Conservation (phyloP, 1,140 invertebrate genomes). For the Drosophila bipectinata region DNA sequence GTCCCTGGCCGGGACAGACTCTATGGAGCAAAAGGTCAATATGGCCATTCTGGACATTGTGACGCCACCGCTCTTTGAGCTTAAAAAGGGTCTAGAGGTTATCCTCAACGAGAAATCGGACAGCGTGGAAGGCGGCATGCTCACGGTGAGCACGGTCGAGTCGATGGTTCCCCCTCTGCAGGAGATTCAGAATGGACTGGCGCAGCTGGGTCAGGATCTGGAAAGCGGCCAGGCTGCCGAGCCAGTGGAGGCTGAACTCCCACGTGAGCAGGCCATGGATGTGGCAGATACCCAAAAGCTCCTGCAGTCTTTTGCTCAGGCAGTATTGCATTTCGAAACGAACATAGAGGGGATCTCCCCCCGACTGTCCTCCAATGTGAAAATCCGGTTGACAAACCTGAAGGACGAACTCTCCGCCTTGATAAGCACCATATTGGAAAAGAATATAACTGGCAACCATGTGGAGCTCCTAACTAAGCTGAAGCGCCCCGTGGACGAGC, state of each 20-base stretch:
- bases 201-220: constrained; percentile 78
- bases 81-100: constrained; percentile 84
- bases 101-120: constrained; percentile 71
- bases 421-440: constrained; percentile 75
- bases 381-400: constrained; percentile 55
- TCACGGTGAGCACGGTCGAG: constrained; percentile 84
- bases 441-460: constrained; percentile 71
- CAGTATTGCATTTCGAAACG: constrained; percentile 77
- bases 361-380: constrained; percentile 57
- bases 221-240: constrained; percentile 62
- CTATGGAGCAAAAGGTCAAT: constrained; percentile 85
- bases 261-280: constrained; percentile 56
- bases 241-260: constrained; percentile 7
- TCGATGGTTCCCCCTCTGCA: constrained; percentile 84
- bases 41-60: constrained; percentile 85
- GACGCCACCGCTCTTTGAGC: constrained; percentile 84
- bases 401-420: constrained; percentile 76
- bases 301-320: constrained; percentile 79
- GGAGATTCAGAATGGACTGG: constrained; percentile 84
- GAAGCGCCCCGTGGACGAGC: constrained; percentile 76
- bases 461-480: constrained; percentile 69
- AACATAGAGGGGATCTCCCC: constrained; percentile 73
- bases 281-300: constrained; percentile 76
- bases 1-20: constrained; percentile 83
- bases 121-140: constrained; percentile 69